Evolutionary conservation across 2,888 invertebrate genomes (phyloP).

Genomic region (Scaptomyza cyrtandrae): DNA sequence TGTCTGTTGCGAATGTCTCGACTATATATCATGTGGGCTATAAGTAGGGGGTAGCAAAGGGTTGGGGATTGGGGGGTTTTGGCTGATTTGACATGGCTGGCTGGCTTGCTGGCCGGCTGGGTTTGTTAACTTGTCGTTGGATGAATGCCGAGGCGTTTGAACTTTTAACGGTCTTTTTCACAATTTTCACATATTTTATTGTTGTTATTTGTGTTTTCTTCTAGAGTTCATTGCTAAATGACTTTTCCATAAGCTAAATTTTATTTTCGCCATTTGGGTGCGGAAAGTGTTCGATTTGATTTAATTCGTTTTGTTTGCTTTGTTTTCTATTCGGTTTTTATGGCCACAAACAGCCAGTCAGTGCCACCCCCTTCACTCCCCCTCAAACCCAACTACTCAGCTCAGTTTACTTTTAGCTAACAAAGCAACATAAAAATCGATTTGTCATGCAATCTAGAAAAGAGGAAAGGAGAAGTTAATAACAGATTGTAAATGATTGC

Average conservation of each 20-base stretch:
- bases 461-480: constrained; percentile 8
- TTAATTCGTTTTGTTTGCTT: constrained; percentile 2
- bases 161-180: constrained; percentile 67
- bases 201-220: constrained; percentile 11
- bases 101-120: constrained; percentile 13
- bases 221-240: constrained; percentile 64
- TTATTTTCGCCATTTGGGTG: constrained; percentile 15
- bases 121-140: constrained; percentile 50
- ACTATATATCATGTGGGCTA: constrained; percentile 13
- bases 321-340: constrained; percentile 40
- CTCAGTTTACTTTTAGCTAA: constrained; percentile 23
- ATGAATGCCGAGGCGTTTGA: constrained; percentile 61
- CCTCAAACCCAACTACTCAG: background rate
- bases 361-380: background rate
- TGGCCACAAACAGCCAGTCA: background rate
- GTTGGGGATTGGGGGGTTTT: background rate
- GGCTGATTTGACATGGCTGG: constrained; percentile 33
- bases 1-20: constrained; percentile 41
- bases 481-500: background rate
- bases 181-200: constrained; percentile 53
- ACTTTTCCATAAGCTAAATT: constrained; percentile 45
- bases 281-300: constrained; percentile 40
- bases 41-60: background rate
- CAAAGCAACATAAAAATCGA: constrained; percentile 58
- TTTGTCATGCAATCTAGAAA: constrained; percentile 37